A percentile compares a stretch with the other conserved stretches of the same genome.
These are phyloP conservation scores for Pedionomus torquatus DNA, from an alignment of 2,113 vertebrate genomes.

Conservation along the genomic window DNA sequence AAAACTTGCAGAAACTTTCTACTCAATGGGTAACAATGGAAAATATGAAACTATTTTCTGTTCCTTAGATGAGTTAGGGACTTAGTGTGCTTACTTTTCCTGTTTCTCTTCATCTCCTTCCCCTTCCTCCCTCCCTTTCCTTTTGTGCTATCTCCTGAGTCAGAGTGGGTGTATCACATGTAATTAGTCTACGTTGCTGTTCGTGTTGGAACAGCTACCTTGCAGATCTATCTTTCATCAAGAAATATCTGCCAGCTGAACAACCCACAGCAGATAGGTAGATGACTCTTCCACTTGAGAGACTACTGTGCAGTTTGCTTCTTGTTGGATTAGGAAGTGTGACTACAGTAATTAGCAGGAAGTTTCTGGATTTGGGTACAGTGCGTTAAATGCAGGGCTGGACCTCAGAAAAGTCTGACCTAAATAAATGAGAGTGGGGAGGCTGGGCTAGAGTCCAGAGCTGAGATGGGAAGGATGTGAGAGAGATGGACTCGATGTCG, in stretches of 20 bases:
- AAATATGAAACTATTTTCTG: not conserved
- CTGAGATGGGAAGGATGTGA: slow-evolving; percentile 1
- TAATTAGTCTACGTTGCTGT: slow-evolving; percentile 73
- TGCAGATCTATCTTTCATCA: slow-evolving; percentile 68
- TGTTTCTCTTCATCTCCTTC: not conserved
- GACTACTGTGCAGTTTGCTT: slow-evolving; percentile 59
- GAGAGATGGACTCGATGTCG: slow-evolving; percentile 51
- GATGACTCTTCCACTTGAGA: slow-evolving; percentile 75
- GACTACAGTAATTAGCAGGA: slow-evolving; percentile 81
- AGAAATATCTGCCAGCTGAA: slow-evolving; percentile 61
- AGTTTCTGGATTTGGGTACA: slow-evolving; percentile 50
- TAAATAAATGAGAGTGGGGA: slow-evolving; percentile 33
- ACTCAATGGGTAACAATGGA: not conserved
- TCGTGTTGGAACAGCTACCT: slow-evolving; percentile 77
- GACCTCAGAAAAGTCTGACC: slow-evolving; percentile 66
- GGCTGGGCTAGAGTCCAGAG: not conserved
- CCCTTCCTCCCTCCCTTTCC: not conserved
- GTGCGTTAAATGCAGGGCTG: slow-evolving; percentile 34
- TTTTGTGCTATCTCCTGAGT: slow-evolving; percentile 57
- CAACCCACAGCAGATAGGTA: slow-evolving; percentile 72
- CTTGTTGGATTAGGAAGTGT: slow-evolving; percentile 80
- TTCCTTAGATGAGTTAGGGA: not conserved
- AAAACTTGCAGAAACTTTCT: not conserved
- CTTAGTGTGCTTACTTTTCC: not conserved
- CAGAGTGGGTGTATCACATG: slow-evolving; percentile 73